Percentiles rank a stretch among this genome's conserved stretches.
These are phyloP conservation scores for Eumacrocentrus americanus DNA, from an alignment of 2,888 invertebrate genomes.

Conservation along the genomic window DNA sequence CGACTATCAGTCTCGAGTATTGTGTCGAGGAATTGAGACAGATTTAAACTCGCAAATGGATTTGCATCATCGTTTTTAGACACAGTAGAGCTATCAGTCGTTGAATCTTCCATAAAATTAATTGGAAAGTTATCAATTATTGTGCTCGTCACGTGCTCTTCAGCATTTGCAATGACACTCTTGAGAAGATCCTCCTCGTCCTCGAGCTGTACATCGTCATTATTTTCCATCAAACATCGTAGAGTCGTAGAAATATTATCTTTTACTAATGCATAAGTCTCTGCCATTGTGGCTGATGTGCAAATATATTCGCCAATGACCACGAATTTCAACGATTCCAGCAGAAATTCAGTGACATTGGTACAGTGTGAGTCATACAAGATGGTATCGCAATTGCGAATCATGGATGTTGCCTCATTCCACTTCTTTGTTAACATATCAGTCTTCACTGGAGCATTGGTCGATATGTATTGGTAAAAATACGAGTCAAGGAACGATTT, in stretches of 20 bases:
- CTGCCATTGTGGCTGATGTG: constrained; percentile 32
- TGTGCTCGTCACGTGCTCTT: too few relatives aligned
- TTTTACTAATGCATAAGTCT: constrained; percentile 29
- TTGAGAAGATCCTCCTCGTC: background rate
- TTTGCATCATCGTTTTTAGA: too few relatives aligned
- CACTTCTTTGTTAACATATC: constrained; percentile 32
- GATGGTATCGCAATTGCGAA: constrained; percentile 27
- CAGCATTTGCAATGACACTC: background rate
- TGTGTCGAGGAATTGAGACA: too few relatives aligned
- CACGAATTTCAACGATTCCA: constrained; percentile 39
- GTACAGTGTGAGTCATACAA: constrained; percentile 11
- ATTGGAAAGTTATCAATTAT: background rate
- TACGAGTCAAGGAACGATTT: constrained; percentile 40
- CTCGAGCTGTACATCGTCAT: background rate
- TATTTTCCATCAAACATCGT: constrained; percentile 25
- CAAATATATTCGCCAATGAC: constrained; percentile 36
- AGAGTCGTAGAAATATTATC: constrained; percentile 16
- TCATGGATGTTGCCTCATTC: constrained; percentile 30
- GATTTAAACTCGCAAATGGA: too few relatives aligned
- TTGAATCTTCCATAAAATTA: too few relatives aligned
- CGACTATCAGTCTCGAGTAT: too few relatives aligned
- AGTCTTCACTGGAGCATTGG: constrained; percentile 35
- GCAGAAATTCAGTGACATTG: constrained; percentile 43
- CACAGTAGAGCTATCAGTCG: too few relatives aligned
- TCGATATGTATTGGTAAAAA: constrained; percentile 35